These are phyloP conservation scores for Spialia ferax DNA, from an alignment of 2,888 invertebrate genomes.

Conservation along the genomic window DNA sequence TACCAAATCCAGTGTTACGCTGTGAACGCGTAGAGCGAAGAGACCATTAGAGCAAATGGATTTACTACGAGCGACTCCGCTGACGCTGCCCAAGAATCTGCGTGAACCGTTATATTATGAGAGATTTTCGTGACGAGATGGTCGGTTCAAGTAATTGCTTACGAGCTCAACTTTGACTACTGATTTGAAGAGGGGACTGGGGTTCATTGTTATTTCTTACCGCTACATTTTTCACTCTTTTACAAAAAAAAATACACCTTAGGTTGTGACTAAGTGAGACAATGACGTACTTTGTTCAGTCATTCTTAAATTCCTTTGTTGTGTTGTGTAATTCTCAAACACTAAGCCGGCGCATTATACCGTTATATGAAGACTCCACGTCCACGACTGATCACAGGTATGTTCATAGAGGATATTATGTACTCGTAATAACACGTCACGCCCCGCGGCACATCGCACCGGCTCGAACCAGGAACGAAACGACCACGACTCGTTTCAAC, in stretches of 20 bases:
- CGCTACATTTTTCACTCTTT: background rate
- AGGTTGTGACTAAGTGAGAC: background rate
- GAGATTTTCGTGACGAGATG: conserved; percentile 72
- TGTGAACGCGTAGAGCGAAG: conserved; percentile 51
- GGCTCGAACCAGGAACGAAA: conserved; percentile 44
- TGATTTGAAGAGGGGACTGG: conserved; percentile 42
- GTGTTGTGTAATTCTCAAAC: background rate
- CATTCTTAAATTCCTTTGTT: background rate
- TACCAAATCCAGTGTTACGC: conserved; percentile 41
- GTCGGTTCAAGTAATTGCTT: conserved; percentile 59
- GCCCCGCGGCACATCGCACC: conserved; percentile 42
- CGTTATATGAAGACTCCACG: conserved; percentile 9
- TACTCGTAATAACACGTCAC: conserved; percentile 33
- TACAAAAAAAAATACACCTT: background rate
- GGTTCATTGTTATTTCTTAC: conserved; percentile 16
- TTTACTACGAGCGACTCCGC: conserved; percentile 60
- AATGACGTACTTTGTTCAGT: too few species aligned
- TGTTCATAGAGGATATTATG: conserved; percentile 16
- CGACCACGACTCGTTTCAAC: conserved; percentile 63
- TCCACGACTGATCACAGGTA: conserved; percentile 10
- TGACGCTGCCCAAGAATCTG: conserved; percentile 63
- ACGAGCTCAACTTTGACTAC: conserved; percentile 48
- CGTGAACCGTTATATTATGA: conserved; percentile 61
- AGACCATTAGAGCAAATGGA: conserved; percentile 73
- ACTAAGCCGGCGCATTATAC: conserved; percentile 5